Percentiles rank a stretch among this genome's conserved stretches.
phyloP scores from a whole-genome alignment of 1,140 invertebrate species.

The Drosophila pandora region DNA sequence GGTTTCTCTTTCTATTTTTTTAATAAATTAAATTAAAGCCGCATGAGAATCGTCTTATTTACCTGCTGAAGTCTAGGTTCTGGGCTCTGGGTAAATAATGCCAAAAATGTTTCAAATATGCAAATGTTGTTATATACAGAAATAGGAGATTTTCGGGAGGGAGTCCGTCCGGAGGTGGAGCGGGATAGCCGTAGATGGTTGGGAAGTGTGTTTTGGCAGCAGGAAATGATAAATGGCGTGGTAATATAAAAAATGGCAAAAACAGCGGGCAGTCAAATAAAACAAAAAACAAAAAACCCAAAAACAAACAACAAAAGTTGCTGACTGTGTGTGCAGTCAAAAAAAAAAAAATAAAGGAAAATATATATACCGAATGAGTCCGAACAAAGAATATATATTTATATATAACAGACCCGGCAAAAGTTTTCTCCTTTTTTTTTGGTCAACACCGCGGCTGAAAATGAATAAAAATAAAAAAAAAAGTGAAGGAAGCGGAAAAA shows the following conservation, averaged over 20 bases:
- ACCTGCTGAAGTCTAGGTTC: constrained; percentile 46
- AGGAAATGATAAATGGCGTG: constrained; percentile 81
- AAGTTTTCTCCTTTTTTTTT: constrained; percentile 63
- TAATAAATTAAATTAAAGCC: constrained; percentile 82
- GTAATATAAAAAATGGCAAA: constrained; percentile 81
- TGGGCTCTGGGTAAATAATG: constrained; percentile 49
- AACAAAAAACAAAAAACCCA: constrained; percentile 34
- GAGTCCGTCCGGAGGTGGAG: constrained; percentile 6
- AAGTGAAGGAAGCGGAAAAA: constrained; percentile 41
- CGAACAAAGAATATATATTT: constrained; percentile 42
- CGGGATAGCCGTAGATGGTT: constrained; percentile 11
- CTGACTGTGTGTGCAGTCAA: constrained; percentile 9
- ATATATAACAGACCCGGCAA: constrained; percentile 38
- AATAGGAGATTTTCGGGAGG: constrained; percentile 11
- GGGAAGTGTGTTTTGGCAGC: constrained; percentile 64
- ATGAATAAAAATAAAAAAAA: constrained; percentile 19
- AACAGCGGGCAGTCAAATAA: constrained; percentile 73
- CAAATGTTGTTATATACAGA: constrained; percentile 22
- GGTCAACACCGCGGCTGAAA: constrained; percentile 48
- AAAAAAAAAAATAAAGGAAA: constrained; percentile 42
- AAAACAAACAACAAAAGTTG: constrained; percentile 35
- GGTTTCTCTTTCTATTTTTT: constrained; percentile 37
- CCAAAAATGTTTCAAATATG: constrained; percentile 62
- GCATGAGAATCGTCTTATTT: constrained; percentile 75
- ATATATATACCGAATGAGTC: constrained; percentile 35